Evolutionary conservation across 2,888 invertebrate species (phyloP), one percentile per base, ranked within the genome.

Genomic region (Torymus tubicola): DNA sequence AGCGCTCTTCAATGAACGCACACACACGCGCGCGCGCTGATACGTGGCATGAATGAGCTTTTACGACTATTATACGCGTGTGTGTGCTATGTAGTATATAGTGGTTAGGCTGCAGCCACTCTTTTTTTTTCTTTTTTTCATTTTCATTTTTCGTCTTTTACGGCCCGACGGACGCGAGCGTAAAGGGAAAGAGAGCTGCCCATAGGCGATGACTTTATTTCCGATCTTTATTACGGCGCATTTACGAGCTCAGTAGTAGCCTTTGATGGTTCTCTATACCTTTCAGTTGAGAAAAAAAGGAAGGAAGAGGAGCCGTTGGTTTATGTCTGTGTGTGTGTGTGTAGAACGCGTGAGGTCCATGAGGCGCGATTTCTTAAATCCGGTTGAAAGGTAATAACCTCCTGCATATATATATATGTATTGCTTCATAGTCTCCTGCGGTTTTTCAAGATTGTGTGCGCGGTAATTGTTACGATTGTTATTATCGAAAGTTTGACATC

Each of bases 11-110:
- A 76, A 80, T 76, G 76, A 71, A 76, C 53, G 63, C 58, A 2
- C 52, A 76, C 53, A 57, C 58, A 2, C 52, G 42, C 67, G 53
- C 67, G 55, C 24, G 42, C 52, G 21, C 64, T 18, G 21, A 52
- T 53, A 67, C 73, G n/a, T 71, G n/a, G 84, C 82, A 87, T 89
- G 89, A 90, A 90, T 90, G 90, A 87, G 87, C 83, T 87, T 86
- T 89, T 89, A 89, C 83, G 87, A 88, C 85, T 82, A 82, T 53
- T 42, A 42, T 42, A 42, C 8, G 8, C 42, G 42, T 1, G 42
- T 1, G 42, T 42, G 42, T 8, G 21, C 21, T 21, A 21, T 21
- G 21, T 21, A 21, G 21, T 21, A n/a, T 31, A 31, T 31, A 42
- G 16, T 77, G 65, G 71, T 67, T 52, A 24, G 18, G 21, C 21